These are phyloP conservation scores for Microcebus jonahi DNA, from an alignment of 2,113 vertebrate genomes.

Conservation along the genomic window DNA sequence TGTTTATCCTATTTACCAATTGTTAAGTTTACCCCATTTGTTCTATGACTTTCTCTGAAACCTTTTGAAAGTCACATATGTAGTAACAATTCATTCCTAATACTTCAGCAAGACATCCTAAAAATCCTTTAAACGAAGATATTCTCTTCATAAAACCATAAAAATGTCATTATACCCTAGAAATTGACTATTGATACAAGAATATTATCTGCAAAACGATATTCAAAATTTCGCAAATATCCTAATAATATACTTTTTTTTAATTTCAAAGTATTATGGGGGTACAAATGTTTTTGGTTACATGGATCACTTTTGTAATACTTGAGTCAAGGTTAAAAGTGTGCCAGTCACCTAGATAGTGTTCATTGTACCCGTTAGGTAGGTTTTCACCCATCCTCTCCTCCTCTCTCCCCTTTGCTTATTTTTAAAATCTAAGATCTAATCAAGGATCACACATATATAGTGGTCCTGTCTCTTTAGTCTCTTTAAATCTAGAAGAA, in stretches of 20 bases:
- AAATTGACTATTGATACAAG: background rate
- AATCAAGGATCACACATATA: background rate
- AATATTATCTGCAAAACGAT: background rate
- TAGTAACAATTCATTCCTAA: background rate
- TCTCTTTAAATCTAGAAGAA: background rate
- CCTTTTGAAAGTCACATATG: background rate
- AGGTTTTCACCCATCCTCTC: too few relatives aligned
- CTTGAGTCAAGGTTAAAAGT: too few relatives aligned
- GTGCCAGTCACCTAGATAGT: too few relatives aligned
- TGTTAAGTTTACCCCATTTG: background rate
- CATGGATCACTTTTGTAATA: too few relatives aligned
- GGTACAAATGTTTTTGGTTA: too few relatives aligned
- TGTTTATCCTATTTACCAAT: background rate
- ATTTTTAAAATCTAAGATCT: background rate
- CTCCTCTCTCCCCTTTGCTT: too few relatives aligned
- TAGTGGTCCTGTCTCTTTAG: background rate
- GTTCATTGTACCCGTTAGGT: too few relatives aligned
- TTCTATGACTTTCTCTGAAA: background rate
- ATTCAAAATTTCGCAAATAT: background rate
- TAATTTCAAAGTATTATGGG: too few relatives aligned
- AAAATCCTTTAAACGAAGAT: background rate
- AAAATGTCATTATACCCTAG: background rate
- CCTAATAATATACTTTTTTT: background rate
- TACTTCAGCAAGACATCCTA: background rate
- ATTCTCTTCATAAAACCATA: background rate